Evolutionary conservation across 2,113 vertebrate genomes (phyloP).

Genomic region (Bombycilla garrulus): DNA sequence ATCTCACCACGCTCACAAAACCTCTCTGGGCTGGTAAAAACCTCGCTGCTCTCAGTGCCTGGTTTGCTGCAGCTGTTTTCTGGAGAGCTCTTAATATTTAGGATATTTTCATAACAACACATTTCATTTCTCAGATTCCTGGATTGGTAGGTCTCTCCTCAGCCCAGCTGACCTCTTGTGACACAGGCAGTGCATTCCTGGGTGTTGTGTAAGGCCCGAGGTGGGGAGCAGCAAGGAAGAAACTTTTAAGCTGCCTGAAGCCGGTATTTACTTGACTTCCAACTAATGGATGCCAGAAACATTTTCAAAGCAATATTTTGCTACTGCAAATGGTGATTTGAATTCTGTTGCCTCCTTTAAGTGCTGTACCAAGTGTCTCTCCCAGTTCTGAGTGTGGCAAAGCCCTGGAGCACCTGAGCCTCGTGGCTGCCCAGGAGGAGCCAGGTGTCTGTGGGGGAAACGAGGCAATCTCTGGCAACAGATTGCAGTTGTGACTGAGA

Average conservation of each 20-base stretch:
- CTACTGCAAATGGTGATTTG: neutral
- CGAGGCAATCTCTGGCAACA: neutral
- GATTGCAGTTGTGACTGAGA: neutral
- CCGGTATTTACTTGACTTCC: neutral
- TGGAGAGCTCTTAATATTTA: neutral
- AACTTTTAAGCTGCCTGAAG: neutral
- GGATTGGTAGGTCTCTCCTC: neutral
- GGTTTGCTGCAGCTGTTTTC: neutral
- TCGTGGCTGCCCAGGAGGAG: neutral
- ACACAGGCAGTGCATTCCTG: neutral
- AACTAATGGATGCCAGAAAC: neutral
- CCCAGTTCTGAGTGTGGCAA: neutral
- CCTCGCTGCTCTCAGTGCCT: neutral
- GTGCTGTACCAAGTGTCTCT: neutral
- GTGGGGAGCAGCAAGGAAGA: constrained; percentile 26
- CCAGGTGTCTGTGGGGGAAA: neutral
- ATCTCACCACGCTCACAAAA: neutral
- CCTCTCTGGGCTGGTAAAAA: neutral
- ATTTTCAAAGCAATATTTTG: neutral
- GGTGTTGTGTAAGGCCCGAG: neutral
- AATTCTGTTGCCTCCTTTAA: neutral
- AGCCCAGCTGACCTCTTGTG: neutral
- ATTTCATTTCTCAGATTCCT: neutral
- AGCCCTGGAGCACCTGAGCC: accelerated
- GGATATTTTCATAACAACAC: neutral